Base-by-base conservation (phyloP, 2,888 invertebrate genomes). In the Agriotes lineatus region DNA sequence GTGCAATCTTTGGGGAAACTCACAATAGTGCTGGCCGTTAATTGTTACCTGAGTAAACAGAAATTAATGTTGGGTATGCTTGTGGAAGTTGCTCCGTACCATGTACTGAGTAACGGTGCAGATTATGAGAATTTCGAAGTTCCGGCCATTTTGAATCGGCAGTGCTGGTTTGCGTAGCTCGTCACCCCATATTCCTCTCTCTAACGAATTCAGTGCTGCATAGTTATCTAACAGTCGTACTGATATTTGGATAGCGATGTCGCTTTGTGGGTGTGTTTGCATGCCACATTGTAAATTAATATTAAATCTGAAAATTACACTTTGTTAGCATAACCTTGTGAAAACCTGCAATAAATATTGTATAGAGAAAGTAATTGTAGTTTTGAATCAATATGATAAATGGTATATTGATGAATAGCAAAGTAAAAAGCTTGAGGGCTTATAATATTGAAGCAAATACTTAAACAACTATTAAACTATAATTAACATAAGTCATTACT, bases 211-310 rank as follows among this genome's bases (percentile, higher is more conserved):
- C 67, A 90, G 83, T 5, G 88, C 87, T 14, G 90, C 82, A 44
- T 86, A 84, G 30, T 86, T 86, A 67, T 89, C 88, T 12, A 81
- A 76, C 71, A 90, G 85, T 19, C 89, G 85, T n/a, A 88, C 87
- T 20, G 92, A 90, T 0, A 95, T 77, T 77, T 94, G 94, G 0
- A 95, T 83, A 0, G 92, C 93, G 50, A 94, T 90, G 79, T 94
- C 93, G 80, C 93, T 93, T 2, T 91, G 85, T 0, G 93, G 92
- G 77, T 89, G 89, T 0, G 89, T 86, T 78, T 88, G 89, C 0
- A 92, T 90, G 0, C 93, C 94, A 74, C 91, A 88, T 78, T 93
- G 93, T 22, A 94, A 87, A 83, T 94, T 93, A 2, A 95, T 87
- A 0, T 91, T 90, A 81, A 94, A 93, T 72, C 92, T 92, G 79